Base-by-base conservation (phyloP, 2,888 invertebrate genomes). In the Drosophila paramelanica region DNA sequence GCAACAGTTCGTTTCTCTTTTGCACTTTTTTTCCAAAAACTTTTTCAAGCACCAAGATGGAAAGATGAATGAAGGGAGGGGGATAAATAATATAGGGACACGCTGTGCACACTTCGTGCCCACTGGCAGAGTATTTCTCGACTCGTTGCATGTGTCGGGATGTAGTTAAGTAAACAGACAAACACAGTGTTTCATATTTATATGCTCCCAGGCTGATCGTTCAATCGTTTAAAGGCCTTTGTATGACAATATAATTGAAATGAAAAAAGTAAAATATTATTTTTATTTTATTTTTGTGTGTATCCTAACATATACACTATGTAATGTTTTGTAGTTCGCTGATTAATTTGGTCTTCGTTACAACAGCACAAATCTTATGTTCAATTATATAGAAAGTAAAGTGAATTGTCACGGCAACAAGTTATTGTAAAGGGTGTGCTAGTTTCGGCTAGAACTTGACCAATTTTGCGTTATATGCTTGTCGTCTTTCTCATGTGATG, bases 111-210 rank as follows among this genome's bases (percentile, higher is more conserved):
- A 14, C 50, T 56, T 75, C 47, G 47, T 73, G 67, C 61, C 62
- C 57, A 49, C 52, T 38, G 47, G 81, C 68, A 14, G 64, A 52
- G 67, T 64, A 65, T 65, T 62, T 73, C 64, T 70, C 66, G 23
- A 43, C 33, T 43, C 33, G 77, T 68, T 74, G 80, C 75, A 74
- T 67, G 42, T 36, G 46, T 56, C 47, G 45, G 17, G 50, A 31
- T 20, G 27, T 46, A 11, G 20, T 67, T 49, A 62, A 42, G 55
- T n/a, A 67, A 55, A 55, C 55, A 66, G 45, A 38, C 49, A 59
- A 72, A 77, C 70, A 76, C 47, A 56, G 69, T 77, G 64, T 73
- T 81, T 75, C 80, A 85, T 78, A 83, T 74, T 86, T 78, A 67
- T 67, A 61, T 50, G 71, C 25, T 45, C 67, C 42, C 55, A 50